Base-by-base conservation (phyloP, 2,797 vertebrate genomes). In the Sternotherus odoratus region DNA sequence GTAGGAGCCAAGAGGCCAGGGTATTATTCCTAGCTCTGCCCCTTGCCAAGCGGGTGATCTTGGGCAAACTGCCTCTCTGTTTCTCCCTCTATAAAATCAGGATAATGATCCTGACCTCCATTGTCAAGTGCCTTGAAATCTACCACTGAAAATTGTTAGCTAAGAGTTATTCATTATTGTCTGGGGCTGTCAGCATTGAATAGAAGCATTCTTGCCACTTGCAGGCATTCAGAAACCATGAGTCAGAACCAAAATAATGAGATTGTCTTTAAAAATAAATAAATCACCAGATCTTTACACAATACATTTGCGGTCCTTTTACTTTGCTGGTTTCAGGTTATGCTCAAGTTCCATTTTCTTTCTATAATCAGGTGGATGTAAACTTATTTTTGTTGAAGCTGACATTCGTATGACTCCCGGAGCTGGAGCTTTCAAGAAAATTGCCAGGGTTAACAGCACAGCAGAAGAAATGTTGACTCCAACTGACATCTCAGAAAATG, bases 401-500 rank as follows among this genome's bases (percentile, higher is more conserved):
- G 79, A 85, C 86, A 77, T 89, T 53, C 53, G 10, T 53, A 53
- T 53, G 53, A 53, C 53, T 53, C 53, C 53, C 23, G 4, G 82
- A 89, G 50, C 79, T 86, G 79, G 80, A 26, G 36, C n/a, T 69
- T 88, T 50, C 16, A 19, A 90, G 26, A 78, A 57, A 66, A 24
- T 36, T 69, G n/a, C 21, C n/a, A 24, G 21, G 36, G 21, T 94
- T 89, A n/a, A 82, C 87, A 85, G 87, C 82, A 49, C 78, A 69
- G 80, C 21, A 1, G 49, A 87, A 85, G 85, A 84, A 95, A 21
- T 48, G 80, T 77, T 96, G 92, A 92, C 78, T 95, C 91, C 83
- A 94, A 93, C n/a, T 53, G 69, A 78, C 0, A 0, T 93, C 84
- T 72, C 75, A 90, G 80, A 88, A 93, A 95, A 92, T 83, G 78